Base-by-base conservation (phyloP, 2,113 vertebrate genomes). In the Gymnarchus niloticus region DNA sequence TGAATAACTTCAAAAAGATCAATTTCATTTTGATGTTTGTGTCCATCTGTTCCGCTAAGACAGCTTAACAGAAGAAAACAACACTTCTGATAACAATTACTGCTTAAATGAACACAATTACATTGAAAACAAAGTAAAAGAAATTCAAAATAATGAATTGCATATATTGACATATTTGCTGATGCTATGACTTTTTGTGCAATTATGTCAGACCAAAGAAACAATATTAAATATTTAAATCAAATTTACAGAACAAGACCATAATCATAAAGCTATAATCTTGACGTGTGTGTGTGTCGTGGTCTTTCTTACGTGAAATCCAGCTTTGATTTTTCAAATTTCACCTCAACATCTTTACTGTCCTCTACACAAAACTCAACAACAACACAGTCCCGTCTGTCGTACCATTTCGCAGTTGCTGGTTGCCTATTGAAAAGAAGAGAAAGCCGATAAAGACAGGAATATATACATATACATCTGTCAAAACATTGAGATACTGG, bases 401-500 rank as follows among this genome's bases (percentile, higher is more conserved):
- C 98, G 87, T 98, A 99, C 98, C 98, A 99, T 92, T 98, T 99
- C n/a, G 97, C 96, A 93, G 96, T 93, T 90, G 97, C 98, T 89
- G 96, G 94, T 90, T 97, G 96, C 97, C 97, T 99, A 92, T 14
- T 87, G 84, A 89, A 23, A 21, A 19, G 86, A 84, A 78, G 54
- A 14, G 44, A 19, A 87, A 5, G 56, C 69, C 8, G 14, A 85
- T 9, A 52, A 81, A 48, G 23, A 28, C 48, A 48, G 17, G 14
- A 28, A 81, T 44, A 25, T n/a, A 41, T 49, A 46, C 49, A 65
- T 44, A 57, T 25, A n/a, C 48, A 59, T n/a, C 44, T 61, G 23
- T 28, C 37, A 84, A 57, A 83, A 0, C 37, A 77, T 5, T 19
- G 61, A 69, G 61, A 69, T 37, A 37, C 28, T 37, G 61, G 61